Evolutionary conservation across 1,140 invertebrate species (phyloP).

Genomic region (Tetragnatha versicolor): DNA sequence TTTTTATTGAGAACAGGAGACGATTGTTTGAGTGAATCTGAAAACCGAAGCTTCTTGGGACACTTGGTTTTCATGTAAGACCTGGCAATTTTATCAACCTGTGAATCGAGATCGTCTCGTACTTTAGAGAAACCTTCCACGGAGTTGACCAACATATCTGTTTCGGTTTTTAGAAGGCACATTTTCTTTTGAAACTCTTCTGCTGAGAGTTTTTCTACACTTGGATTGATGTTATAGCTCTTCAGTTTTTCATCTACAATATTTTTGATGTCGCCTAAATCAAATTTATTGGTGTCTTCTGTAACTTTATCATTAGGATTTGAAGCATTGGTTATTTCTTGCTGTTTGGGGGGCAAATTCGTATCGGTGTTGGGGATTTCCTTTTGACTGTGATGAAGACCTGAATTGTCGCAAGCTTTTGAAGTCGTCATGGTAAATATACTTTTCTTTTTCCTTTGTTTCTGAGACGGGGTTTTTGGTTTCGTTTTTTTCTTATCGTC

Average conservation of each 20-base stretch:
- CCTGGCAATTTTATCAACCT: not conserved
- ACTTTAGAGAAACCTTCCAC: not conserved
- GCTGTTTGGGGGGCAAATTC: no score
- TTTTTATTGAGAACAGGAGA: not conserved
- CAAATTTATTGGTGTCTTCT: not conserved
- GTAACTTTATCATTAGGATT: not conserved
- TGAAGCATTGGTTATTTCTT: no score
- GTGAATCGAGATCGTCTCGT: not conserved
- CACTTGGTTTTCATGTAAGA: not conserved
- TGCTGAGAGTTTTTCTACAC: not conserved
- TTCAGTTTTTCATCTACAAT: conserved; percentile 21
- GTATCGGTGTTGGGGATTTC: no score
- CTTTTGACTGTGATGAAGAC: no score
- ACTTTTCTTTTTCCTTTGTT: no score
- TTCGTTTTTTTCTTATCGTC: no score
- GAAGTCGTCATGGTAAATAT: no score
- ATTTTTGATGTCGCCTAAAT: not conserved
- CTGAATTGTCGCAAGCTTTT: no score
- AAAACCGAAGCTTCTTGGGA: not conserved
- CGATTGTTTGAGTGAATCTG: not conserved
- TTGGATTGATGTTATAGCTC: not conserved
- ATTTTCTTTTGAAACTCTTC: conserved; percentile 27
- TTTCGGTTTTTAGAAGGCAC: conserved; percentile 8
- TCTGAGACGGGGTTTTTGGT: no score
- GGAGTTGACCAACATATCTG: not conserved